Evolutionary conservation across 2,888 invertebrate species (phyloP), one percentile per base, ranked within the genome.

Genomic region (Callyntrura guangdongensis): DNA sequence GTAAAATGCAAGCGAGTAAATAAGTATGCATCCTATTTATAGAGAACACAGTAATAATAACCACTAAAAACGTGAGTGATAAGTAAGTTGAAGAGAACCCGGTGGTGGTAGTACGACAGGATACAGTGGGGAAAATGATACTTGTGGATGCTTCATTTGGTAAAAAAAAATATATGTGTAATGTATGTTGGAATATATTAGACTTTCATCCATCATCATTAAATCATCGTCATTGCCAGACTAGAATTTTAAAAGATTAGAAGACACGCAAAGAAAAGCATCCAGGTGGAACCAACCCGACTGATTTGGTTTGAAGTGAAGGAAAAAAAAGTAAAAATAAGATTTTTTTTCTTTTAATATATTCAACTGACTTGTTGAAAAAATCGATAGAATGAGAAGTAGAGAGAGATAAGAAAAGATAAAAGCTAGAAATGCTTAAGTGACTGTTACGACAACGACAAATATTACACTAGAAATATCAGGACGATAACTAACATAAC

Each of bases 161-260:
- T 0, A 56, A n/a, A 56, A 56, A n/a, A 17, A 17, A 56, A n/a
- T n/a, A n/a, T n/a, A n/a, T n/a, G 14, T 56, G n/a, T 64, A 25
- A 64, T 64, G 61, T 22, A 67, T 47, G 17, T 72, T 4, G 36
- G 36, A 4, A 36, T 36, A 36, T 36, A 36, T 36, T 36, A 36
- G 36, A 2, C 36, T 77, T 77, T 22, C 77, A 74, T 74, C 17
- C 72, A 74, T 77, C 53, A 77, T 77, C n/a, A 25, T 77, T 77
- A 47, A 20, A 12, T 53, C 53, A 5, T n/a, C 47, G 22, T 77
- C 53, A 77, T 25, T 53, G 77, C 53, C 53, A 53, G 53, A 1
- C 53, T 3, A 36, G 36, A 9, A 17, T 74, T 74, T 53, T 17
- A 77, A 77, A 77, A 53, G 77, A 77, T 77, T 77, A 77, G 77